phyloP scores from a whole-genome alignment of 2,113 vertebrate genomes.

The Pontoporia blainvillei region DNA sequence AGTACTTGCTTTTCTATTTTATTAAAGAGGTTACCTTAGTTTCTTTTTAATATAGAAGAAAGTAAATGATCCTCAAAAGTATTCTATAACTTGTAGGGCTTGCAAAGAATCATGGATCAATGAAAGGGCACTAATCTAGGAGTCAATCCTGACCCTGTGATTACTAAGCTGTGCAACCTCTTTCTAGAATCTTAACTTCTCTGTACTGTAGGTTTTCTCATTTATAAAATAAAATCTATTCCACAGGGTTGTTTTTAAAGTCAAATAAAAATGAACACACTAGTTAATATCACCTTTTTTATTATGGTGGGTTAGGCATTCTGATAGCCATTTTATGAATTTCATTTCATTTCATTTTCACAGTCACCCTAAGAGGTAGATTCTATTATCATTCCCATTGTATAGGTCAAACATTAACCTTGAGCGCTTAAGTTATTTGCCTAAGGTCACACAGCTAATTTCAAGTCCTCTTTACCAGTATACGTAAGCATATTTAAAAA shows the following conservation, averaged over 20 bases:
- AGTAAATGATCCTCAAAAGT: neutral
- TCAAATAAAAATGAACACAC: neutral
- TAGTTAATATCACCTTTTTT: neutral
- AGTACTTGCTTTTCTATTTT: neutral
- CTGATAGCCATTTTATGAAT: neutral
- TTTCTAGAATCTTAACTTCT: neutral
- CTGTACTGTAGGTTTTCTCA: neutral
- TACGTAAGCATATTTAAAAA: neutral
- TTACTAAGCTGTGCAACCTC: neutral
- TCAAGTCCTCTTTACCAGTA: neutral
- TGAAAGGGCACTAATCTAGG: neutral
- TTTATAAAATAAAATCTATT: neutral
- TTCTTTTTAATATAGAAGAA: neutral
- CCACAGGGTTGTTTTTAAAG: neutral
- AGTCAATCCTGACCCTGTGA: neutral
- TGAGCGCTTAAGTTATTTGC: neutral
- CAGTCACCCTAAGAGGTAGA: neutral
- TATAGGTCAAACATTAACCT: neutral
- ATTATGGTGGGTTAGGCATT: neutral
- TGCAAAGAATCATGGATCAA: neutral
- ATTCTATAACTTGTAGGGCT: neutral
- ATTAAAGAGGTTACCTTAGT: neutral
- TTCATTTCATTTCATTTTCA: neutral
- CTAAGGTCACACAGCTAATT: neutral
- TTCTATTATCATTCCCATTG: neutral